Evolutionary conservation across 2,888 invertebrate species (phyloP), one percentile per base, ranked within the genome.

Genomic region (Polydrusus pterygomalis): DNA sequence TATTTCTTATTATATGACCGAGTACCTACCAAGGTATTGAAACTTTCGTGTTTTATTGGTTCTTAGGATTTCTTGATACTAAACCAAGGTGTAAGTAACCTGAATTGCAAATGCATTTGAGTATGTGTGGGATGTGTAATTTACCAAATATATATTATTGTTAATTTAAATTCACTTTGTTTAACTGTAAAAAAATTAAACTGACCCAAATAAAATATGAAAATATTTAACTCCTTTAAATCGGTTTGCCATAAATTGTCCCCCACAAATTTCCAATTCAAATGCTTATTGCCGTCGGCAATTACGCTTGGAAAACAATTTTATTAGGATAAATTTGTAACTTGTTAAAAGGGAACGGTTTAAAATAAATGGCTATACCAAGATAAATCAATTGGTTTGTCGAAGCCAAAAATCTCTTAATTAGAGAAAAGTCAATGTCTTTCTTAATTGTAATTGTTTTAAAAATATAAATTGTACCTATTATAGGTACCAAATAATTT

Each of bases 241-340:
- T 47, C 5, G 47, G 47, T n/a, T 17, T n/a, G 17, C 17, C 47
- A 47, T 47, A 47, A 47, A 47, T 47, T 17, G 15, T 51, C 20
- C 5, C 34, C 51, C 5, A 18, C 20, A 51, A 51, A 51, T 51
- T 51, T 51, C 25, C 18, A 51, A 51, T 51, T 25, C 11, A 51
- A 51, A 51, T 51, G 51, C 51, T 18, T 9, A 8, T 30, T 51
- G 18, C 18, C 11, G 51, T 54, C n/a, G 11, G 25, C 54, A 54
- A 54, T 54, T 54, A 54, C n/a, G 30, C 8, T n/a, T 6, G n/a
- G 54, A n/a, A 54, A 54, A 54, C 30, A 54, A 54, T 54, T 47
- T 54, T 54, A 54, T 20, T 30, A 54, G 20, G 20, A 10, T 30
- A 30, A 54, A 54, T 54, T 54, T 54, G 54, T 54, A n/a, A 54